Percentiles rank a stretch among this genome's conserved stretches.
Evolutionary conservation across 64 coral and sea anemone species (phyloP).

Genomic region (Platygyra sinensis): DNA sequence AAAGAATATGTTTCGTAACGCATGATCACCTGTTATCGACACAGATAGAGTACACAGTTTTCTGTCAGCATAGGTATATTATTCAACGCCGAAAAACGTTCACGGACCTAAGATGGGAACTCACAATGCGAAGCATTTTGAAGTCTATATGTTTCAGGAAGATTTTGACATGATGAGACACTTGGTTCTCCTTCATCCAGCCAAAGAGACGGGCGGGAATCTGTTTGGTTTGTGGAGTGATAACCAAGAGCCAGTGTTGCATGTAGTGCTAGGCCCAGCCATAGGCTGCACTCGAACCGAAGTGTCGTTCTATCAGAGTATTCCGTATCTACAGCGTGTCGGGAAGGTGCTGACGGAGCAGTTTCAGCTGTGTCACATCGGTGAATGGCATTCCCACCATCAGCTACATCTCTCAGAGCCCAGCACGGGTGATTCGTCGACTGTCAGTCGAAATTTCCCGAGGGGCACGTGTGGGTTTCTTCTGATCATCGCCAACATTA

Average conservation of each 20-base stretch:
- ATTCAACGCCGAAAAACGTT: not conserved
- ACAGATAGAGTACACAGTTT: not conserved
- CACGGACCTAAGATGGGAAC: not conserved
- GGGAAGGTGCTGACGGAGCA: slow-evolving; percentile 37
- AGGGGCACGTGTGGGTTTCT: slow-evolving; percentile 66
- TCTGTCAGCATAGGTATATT: not conserved
- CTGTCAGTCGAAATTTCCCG: slow-evolving; percentile 68
- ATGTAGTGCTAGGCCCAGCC: slow-evolving; percentile 73
- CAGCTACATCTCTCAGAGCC: slow-evolving; percentile 51
- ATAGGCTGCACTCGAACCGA: slow-evolving; percentile 52
- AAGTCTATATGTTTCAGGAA: slow-evolving; percentile 52
- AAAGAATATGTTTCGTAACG: not conserved
- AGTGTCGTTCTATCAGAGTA: slow-evolving; percentile 72
- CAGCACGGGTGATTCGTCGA: slow-evolving; percentile 68
- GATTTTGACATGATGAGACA: slow-evolving; percentile 27
- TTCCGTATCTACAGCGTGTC: slow-evolving; percentile 69
- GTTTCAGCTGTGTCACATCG: slow-evolving; percentile 81
- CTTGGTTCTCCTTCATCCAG: slow-evolving; percentile 42
- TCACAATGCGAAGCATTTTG: not conserved
- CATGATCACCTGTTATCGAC: not conserved
- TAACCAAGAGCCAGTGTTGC: slow-evolving; percentile 34
- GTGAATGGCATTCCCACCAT: slow-evolving; percentile 92
- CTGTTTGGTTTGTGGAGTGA: slow-evolving; percentile 84
- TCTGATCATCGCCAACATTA: slow-evolving; percentile 81
- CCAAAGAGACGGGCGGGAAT: slow-evolving; percentile 78